These are phyloP conservation scores for Melolontha melolontha DNA, from an alignment of 2,888 invertebrate species.

Conservation along the genomic window DNA sequence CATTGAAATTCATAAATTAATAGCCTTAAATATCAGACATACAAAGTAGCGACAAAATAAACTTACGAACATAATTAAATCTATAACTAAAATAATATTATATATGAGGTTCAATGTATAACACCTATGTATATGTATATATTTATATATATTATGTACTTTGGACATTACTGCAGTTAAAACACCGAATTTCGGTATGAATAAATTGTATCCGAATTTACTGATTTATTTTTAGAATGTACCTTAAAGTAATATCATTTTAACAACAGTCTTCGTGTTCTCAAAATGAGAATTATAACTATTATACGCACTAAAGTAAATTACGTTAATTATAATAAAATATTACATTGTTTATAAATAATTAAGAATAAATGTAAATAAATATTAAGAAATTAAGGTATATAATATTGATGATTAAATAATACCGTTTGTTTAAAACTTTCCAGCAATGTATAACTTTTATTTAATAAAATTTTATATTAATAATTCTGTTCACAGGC, in stretches of 20 bases:
- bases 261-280: slow-evolving; percentile 23
- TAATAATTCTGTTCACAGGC: neutral
- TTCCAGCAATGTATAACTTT: too few species aligned
- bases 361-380: slow-evolving; percentile 2
- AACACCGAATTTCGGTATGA: too few species aligned
- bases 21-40: slow-evolving; percentile 41
- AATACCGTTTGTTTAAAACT: slow-evolving; percentile 6
- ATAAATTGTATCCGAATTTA: too few species aligned
- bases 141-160: slow-evolving; percentile 8
- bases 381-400: slow-evolving; percentile 20
- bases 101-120: slow-evolving; percentile 23
- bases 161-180: slow-evolving; percentile 24
- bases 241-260: slow-evolving; percentile 8
- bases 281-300: slow-evolving; percentile 16
- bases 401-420: slow-evolving; percentile 39
- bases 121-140: slow-evolving; percentile 4
- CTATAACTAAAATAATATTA: slow-evolving; percentile 19
- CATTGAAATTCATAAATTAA: slow-evolving; percentile 6
- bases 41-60: slow-evolving; percentile 36
- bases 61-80: slow-evolving; percentile 12
- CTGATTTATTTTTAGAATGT: too few species aligned
- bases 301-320: slow-evolving; percentile 12
- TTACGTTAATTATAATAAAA: slow-evolving; percentile 3
- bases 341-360: slow-evolving; percentile 7
- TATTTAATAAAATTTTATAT: slow-evolving; percentile 1